Percentiles rank a stretch among this genome's conserved stretches.
Conservation (phyloP, 2,113 vertebrate species). For the Cyanoderma ruficeps region DNA sequence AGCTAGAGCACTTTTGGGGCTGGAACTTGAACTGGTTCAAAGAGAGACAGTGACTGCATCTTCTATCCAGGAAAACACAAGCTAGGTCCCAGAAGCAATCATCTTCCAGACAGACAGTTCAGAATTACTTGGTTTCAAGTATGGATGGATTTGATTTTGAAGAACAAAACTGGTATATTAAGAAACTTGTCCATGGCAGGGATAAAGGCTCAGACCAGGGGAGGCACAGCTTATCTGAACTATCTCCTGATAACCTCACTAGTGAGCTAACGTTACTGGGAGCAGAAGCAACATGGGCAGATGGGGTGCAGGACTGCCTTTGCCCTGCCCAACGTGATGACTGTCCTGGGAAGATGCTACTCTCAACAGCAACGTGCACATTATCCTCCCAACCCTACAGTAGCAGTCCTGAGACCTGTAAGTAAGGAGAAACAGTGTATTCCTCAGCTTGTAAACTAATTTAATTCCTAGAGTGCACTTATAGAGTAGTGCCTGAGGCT, state of each 20-base stretch:
- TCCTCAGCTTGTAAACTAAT: constrained; percentile 61
- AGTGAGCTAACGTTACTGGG: not conserved
- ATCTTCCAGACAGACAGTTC: not conserved
- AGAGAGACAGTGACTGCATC: not conserved
- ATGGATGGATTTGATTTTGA: not conserved
- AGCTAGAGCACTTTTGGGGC: not conserved
- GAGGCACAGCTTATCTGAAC: not conserved
- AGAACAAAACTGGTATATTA: not conserved
- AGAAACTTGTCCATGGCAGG: not conserved
- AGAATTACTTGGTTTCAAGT: not conserved
- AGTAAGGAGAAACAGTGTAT: constrained; percentile 1
- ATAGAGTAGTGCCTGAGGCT: constrained; percentile 46
- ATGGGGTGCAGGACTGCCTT: not conserved
- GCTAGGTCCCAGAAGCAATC: not conserved
- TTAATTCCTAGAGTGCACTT: constrained; percentile 53
- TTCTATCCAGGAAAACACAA: not conserved
- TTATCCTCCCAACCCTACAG: not conserved
- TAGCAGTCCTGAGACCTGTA: constrained; percentile 37
- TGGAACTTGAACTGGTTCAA: not conserved
- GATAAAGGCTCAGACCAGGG: not conserved
- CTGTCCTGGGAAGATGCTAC: not conserved
- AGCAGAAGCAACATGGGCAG: not conserved
- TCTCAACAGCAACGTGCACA: not conserved
- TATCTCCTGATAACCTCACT: not conserved
- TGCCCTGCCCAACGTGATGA: not conserved